These are phyloP conservation scores for Propithecus coquereli DNA, from an alignment of 2,113 vertebrate species.

Conservation along the genomic window DNA sequence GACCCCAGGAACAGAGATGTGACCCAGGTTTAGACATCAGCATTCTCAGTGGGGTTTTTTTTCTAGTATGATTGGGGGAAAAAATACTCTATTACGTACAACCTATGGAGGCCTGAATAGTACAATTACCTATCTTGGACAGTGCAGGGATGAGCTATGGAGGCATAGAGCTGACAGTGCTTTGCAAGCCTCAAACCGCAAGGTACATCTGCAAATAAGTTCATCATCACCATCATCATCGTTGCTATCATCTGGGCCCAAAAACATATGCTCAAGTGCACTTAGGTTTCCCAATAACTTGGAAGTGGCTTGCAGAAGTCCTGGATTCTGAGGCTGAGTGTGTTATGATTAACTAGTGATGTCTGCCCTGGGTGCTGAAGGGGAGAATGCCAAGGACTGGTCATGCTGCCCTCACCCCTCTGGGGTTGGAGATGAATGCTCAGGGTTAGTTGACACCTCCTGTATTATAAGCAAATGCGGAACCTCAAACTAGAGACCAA, in stretches of 20 bases:
- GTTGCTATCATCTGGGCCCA: background rate
- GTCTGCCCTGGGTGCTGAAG: background rate
- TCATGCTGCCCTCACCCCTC: background rate
- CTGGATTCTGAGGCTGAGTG: background rate
- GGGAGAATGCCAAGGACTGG: background rate
- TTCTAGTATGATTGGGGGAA: background rate
- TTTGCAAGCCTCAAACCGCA: background rate
- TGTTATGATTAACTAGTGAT: background rate
- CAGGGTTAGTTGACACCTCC: background rate
- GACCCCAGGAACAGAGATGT: background rate
- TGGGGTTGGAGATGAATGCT: background rate
- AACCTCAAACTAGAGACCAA: background rate
- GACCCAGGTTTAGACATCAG: background rate
- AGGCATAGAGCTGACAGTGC: background rate
- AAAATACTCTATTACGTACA: background rate
- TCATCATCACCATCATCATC: background rate
- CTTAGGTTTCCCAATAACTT: background rate
- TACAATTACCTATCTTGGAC: background rate
- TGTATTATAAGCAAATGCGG: background rate
- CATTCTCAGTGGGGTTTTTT: background rate
- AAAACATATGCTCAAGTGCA: background rate
- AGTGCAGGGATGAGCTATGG: background rate
- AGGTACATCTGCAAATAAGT: background rate
- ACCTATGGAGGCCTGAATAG: background rate
- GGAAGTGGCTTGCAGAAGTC: background rate